Evolutionary conservation across 2,888 invertebrate genomes (phyloP), one percentile per base, ranked within the genome.

Genomic region (Drosophila yooni): DNA sequence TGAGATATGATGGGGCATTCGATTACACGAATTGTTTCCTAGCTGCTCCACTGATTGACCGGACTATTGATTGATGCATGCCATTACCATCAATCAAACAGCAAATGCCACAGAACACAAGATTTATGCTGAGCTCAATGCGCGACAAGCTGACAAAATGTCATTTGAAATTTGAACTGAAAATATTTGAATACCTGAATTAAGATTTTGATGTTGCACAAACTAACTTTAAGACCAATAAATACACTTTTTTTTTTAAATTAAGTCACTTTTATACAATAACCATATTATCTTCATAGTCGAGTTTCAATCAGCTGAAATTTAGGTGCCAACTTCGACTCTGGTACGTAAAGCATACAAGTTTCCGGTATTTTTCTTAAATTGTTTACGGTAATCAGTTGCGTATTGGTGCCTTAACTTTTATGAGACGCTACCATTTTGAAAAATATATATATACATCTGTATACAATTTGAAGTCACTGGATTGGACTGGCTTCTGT

Each of bases 31-130:
- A 68, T 60, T 33, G 40, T 34, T 33, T 57, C 27, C 48, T 57
- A 60, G 52, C 62, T 64, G 67, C 21, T 25, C 51, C 50, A 40
- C 21, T 67, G 58, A 33, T 33, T 8, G 54, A 18, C 15, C 67
- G 53, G 18, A 33, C 73, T 25, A 73, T 73, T 87, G 87, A 89
- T 84, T 84, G 84, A 87, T 87, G 83, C 65, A 48, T 64, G 75
- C 71, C 74, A 89, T 84, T 79, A 82, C 78, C 76, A 84, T 77
- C 77, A 84, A 79, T 89, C 89, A 82, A 82, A 60, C 60, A 62
- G 21, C 40, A 63, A 66, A 66, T 68, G 58, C 63, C 53, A 75
- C 53, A 76, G 69, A 63, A 67, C 59, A 11, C 63, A 48, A 66
- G 60, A 76, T 70, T 59, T 10, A 18, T 2, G 4, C 10, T 65